Conservation (phyloP, 2,113 vertebrate genomes). For the Cynopterus brachyotis region DNA sequence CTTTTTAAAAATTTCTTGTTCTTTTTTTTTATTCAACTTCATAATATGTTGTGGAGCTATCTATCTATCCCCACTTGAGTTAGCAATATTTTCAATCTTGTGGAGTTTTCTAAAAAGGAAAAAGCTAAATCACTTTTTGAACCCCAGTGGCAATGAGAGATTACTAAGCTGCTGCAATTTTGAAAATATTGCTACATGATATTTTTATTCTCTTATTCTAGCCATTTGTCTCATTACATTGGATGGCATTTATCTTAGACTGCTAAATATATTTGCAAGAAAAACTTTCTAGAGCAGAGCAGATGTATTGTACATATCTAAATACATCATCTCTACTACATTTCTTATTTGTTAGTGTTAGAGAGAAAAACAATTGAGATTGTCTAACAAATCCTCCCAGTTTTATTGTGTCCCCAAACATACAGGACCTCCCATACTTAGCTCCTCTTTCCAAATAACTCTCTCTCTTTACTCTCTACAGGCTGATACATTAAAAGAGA, state of each 20-base stretch:
- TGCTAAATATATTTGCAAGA: slow-evolving; percentile 33
- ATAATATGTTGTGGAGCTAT: neutral
- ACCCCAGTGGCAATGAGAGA: neutral
- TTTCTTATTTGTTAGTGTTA: slow-evolving; percentile 31
- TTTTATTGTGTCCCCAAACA: slow-evolving; percentile 6
- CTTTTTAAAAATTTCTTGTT: neutral
- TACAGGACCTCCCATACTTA: neutral
- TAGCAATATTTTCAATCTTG: neutral
- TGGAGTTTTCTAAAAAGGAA: neutral
- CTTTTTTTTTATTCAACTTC: neutral
- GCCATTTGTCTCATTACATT: neutral
- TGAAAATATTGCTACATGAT: neutral
- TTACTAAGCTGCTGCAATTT: neutral
- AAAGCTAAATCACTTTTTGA: neutral
- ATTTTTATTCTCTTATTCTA: slow-evolving; percentile 22
- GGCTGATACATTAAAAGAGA: slow-evolving; percentile 99
- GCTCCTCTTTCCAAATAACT: slow-evolving; percentile 56
- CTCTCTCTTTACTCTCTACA: slow-evolving; percentile 81
- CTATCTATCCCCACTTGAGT: neutral
- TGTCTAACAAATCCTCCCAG: neutral
- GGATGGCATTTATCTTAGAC: slow-evolving; percentile 41
- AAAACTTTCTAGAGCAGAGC: neutral
- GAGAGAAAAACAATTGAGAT: neutral
- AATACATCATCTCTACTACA: neutral
- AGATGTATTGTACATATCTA: neutral